Evolutionary conservation across 2,797 vertebrate genomes (phyloP).

Genomic region (Enteromius viviparus): DNA sequence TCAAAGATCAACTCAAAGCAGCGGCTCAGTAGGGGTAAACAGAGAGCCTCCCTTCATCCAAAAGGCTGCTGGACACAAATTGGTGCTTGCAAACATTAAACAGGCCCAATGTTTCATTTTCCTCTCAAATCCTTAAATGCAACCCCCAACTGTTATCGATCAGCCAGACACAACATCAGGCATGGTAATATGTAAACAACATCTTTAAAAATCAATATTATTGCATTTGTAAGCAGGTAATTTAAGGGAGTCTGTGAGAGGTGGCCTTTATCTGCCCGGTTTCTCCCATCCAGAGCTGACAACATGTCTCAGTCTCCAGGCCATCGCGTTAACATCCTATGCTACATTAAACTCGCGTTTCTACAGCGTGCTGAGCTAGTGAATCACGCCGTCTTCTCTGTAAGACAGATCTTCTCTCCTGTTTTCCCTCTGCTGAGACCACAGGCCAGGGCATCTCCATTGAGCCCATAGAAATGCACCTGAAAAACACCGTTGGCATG

Average conservation of each 20-base stretch:
- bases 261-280: constrained; percentile 41
- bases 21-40: background rate
- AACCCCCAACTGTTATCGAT: constrained; percentile 35
- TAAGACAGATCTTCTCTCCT: constrained; percentile 18
- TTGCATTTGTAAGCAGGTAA: constrained; percentile 44
- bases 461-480: constrained; percentile 37
- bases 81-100: constrained; percentile 45
- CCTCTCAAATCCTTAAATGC: constrained; percentile 32
- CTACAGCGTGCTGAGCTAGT: constrained; percentile 28
- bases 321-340: constrained; percentile 41
- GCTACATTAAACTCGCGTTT: constrained; percentile 45
- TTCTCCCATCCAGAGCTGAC: constrained; percentile 35
- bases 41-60: constrained; percentile 36
- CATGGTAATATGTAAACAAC: constrained; percentile 27
- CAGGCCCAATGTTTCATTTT: constrained; percentile 8
- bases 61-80: constrained; percentile 27
- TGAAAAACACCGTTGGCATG: constrained; percentile 21
- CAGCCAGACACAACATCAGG: constrained; percentile 24
- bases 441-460: constrained; percentile 27
- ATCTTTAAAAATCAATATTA: constrained; percentile 33
- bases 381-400: constrained; percentile 40
- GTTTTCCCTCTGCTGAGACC: constrained; percentile 23
- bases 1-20: constrained; percentile 50
- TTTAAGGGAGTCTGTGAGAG: constrained; percentile 18
- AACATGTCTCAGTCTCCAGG: constrained; percentile 40